Evolutionary conservation across 2,888 invertebrate species (phyloP).

Genomic region (Trachelus troglodyta): DNA sequence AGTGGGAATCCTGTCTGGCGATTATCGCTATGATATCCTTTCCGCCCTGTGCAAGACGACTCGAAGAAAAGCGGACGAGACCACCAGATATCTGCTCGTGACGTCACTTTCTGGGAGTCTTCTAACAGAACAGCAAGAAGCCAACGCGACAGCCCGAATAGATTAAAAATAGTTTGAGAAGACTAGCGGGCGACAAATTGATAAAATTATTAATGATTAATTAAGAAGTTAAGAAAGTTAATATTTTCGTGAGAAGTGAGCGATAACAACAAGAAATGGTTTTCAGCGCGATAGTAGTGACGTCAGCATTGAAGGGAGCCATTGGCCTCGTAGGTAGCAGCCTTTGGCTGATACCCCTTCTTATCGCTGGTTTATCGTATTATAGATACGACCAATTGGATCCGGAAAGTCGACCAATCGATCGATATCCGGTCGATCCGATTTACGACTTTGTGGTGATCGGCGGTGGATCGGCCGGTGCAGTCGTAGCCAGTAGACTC

Average conservation of each 20-base stretch:
- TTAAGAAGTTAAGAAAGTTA: background rate
- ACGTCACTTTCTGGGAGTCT: slow-evolving; percentile 10
- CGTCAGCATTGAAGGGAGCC: slow-evolving; percentile 80
- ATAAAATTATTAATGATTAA: background rate
- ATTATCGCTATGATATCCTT: background rate
- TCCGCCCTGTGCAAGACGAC: slow-evolving; percentile 25
- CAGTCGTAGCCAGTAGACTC: slow-evolving; percentile 85
- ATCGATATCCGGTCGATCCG: slow-evolving; percentile 74
- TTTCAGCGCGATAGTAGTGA: slow-evolving; percentile 78
- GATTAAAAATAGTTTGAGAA: slow-evolving; percentile 13
- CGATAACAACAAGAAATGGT: slow-evolving; percentile 70
- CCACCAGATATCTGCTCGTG: slow-evolving; percentile 40
- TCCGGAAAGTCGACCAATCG: slow-evolving; percentile 81
- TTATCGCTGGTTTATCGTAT: slow-evolving; percentile 84
- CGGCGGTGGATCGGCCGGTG: slow-evolving; percentile 91
- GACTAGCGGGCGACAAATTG: slow-evolving; percentile 3
- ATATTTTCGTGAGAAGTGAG: background rate
- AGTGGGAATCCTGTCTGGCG: background rate
- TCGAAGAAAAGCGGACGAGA: slow-evolving; percentile 40
- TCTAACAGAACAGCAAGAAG: too few relatives aligned
- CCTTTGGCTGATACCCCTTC: slow-evolving; percentile 85
- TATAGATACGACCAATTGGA: slow-evolving; percentile 84
- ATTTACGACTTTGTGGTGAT: slow-evolving; percentile 89
- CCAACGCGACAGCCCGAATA: slow-evolving; percentile 11
- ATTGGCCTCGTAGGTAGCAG: slow-evolving; percentile 81